Evolutionary conservation across 2,888 invertebrate genomes (phyloP).

Genomic region (Orthonevra nobilis): DNA sequence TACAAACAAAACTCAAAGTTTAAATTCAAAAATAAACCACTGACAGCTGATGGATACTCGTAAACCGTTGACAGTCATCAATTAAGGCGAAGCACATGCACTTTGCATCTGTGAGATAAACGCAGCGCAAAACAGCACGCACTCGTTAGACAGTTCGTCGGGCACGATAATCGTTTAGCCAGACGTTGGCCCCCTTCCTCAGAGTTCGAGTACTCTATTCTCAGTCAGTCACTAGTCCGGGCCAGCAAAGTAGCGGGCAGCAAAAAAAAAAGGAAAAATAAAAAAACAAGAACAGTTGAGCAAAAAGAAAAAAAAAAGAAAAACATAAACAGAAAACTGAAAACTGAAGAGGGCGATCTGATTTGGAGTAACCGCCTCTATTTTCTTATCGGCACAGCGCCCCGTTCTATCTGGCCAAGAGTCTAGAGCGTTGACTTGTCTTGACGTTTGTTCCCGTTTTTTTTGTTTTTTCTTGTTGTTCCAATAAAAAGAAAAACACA

Average conservation of each 20-base stretch:
- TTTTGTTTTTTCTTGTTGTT: conserved; percentile 17
- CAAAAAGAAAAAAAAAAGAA: conserved; percentile 10
- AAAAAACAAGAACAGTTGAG: conserved; percentile 24
- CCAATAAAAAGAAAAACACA: conserved; percentile 30
- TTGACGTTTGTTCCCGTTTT: conserved; percentile 59
- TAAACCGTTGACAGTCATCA: conserved; percentile 56
- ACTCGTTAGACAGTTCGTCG: conserved; percentile 56
- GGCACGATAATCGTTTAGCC: conserved; percentile 38
- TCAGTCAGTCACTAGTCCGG: conserved; percentile 27
- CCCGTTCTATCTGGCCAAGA: conserved; percentile 44
- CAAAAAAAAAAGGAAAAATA: conserved; percentile 17
- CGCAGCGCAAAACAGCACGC: conserved; percentile 23
- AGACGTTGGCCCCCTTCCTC: not conserved
- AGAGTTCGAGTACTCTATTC: not conserved
- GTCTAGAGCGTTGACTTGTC: conserved; percentile 50
- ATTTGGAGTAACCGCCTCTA: conserved; percentile 3
- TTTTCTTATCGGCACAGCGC: conserved; percentile 31
- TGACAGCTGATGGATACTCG: too few relatives aligned
- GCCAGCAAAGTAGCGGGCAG: conserved; percentile 28
- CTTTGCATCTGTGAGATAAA: not conserved
- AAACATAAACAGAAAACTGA: not conserved
- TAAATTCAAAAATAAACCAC: conserved; percentile 57
- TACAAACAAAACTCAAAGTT: conserved; percentile 3
- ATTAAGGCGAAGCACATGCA: conserved; percentile 24
- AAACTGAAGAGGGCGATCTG: not conserved